Conservation (phyloP, 2,113 vertebrate genomes). For the Halcyon malimbica region DNA sequence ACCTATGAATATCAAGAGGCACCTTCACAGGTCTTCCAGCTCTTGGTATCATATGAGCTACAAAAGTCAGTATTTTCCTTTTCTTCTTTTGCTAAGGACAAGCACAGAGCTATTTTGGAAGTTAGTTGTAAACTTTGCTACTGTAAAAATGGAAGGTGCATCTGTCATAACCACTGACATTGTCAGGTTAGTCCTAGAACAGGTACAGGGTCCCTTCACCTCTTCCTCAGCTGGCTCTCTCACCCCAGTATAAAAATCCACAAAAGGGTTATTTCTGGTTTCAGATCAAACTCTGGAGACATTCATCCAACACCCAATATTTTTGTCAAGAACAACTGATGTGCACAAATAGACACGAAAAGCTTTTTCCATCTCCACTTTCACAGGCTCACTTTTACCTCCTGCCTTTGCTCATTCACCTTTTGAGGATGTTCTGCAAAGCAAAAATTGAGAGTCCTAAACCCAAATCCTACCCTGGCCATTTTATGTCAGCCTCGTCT, state of each 20-base stretch:
- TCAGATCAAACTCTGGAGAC: neutral
- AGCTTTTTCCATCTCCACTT: neutral
- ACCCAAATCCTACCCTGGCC: neutral
- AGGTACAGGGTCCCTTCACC: neutral
- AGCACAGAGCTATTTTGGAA: neutral
- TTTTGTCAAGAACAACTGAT: neutral
- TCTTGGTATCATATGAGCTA: neutral
- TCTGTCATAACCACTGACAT: neutral
- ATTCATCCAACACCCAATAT: neutral
- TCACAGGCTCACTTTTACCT: neutral
- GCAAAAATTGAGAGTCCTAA: neutral
- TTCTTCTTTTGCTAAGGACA: neutral
- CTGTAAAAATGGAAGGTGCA: neutral
- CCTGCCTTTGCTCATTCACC: neutral
- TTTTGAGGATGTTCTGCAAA: neutral
- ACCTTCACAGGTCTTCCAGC: neutral
- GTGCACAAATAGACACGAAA: neutral
- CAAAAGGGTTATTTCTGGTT: neutral
- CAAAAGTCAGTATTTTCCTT: conserved; percentile 38
- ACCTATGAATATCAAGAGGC: conserved; percentile 19
- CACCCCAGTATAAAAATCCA: neutral
- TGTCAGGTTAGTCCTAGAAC: neutral
- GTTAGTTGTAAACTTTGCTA: neutral
- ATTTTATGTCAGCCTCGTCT: neutral
- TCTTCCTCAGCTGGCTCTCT: neutral